A percentile compares a stretch with the other conserved stretches of the same genome.
Evolutionary conservation across 2,888 invertebrate species (phyloP).

Genomic region (Pseudococcus jackbeardsleyi): DNA sequence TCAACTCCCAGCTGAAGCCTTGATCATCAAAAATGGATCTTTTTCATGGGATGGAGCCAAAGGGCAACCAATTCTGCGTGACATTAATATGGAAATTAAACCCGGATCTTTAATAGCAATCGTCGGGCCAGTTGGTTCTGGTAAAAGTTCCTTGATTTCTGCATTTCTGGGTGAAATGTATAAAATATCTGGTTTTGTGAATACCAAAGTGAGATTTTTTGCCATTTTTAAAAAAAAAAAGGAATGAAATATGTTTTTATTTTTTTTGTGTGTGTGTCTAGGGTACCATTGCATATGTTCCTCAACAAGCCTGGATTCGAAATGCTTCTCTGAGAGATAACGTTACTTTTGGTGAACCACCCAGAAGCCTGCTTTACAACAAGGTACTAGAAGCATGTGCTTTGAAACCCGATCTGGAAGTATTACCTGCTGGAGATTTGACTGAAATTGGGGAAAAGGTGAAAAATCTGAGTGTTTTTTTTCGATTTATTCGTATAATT

Average conservation of each 20-base stretch:
- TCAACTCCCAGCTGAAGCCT: constrained; percentile 77
- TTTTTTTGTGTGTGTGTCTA: no score
- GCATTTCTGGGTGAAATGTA: constrained; percentile 94
- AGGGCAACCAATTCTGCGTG: constrained; percentile 77
- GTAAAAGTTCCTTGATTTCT: constrained; percentile 89
- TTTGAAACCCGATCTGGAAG: constrained; percentile 89
- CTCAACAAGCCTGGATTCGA: constrained; percentile 98
- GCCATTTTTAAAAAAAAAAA: not conserved
- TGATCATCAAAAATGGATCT: constrained; percentile 87
- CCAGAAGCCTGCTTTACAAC: constrained; percentile 80
- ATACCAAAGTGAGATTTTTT: constrained; percentile 74
- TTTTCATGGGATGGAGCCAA: constrained; percentile 85
- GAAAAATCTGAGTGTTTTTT: not conserved
- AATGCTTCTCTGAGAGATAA: constrained; percentile 94
- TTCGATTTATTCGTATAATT: not conserved
- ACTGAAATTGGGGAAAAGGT: constrained; percentile 88
- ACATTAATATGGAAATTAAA: constrained; percentile 81
- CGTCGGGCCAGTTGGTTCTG: constrained; percentile 90
- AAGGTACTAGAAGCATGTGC: constrained; percentile 71
- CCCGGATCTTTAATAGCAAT: constrained; percentile 83
- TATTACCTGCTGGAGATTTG: constrained; percentile 92
- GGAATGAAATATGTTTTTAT: no score
- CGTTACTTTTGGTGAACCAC: constrained; percentile 86
- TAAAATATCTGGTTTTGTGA: constrained; percentile 83
- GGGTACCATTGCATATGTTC: constrained; percentile 83